phyloP scores from a whole-genome alignment of 2,888 invertebrate species.

The Chrysina gloriosa region DNA sequence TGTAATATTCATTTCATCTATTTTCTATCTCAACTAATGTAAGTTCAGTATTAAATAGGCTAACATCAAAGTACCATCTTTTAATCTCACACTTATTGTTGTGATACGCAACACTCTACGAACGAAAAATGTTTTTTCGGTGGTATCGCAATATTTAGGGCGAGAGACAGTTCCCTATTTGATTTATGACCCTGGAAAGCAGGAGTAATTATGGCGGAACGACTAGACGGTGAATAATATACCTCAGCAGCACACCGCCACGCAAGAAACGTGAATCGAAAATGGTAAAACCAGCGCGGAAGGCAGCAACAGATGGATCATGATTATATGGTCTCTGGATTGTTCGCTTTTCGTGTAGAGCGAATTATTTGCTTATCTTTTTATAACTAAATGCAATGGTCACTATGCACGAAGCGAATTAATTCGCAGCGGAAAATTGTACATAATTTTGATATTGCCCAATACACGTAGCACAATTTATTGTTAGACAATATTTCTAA shows the following conservation, averaged over 20 bases:
- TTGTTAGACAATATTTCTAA: too few species aligned
- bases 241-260: neutral
- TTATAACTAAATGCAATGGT: neutral
- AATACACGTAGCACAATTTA: too few species aligned
- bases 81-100: neutral
- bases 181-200: constrained; percentile 19
- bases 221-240: constrained; percentile 18
- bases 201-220: constrained; percentile 24
- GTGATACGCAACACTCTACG: neutral
- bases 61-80: too few species aligned
- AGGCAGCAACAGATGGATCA: constrained; percentile 24
- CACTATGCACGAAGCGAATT: too few species aligned
- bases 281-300: constrained; percentile 5
- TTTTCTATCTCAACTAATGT: neutral
- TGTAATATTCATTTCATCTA: neutral
- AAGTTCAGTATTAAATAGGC: too few species aligned
- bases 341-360: neutral
- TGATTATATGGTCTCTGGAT: constrained; percentile 17
- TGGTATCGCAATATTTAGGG: constrained; percentile 6
- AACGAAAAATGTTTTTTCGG: neutral
- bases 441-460: too few species aligned
- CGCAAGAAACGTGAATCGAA: constrained; percentile 1
- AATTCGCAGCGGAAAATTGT: too few species aligned
- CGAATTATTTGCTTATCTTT: neutral
- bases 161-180: constrained; percentile 25